Evolutionary conservation across 2,888 invertebrate species (phyloP).

Genomic region (Trichopria drosophilae): DNA sequence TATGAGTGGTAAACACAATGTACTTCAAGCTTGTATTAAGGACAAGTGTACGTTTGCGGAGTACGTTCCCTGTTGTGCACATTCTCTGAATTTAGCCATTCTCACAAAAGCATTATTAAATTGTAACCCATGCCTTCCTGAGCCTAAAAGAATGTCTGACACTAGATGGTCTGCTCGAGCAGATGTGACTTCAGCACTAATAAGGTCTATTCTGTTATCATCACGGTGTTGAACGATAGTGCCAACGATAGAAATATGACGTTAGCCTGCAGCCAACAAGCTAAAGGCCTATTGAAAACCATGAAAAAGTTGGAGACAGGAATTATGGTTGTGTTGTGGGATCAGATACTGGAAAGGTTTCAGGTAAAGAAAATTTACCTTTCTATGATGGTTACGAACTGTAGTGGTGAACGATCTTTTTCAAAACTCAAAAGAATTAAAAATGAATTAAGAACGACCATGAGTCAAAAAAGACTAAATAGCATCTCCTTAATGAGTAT

Average conservation of each 20-base stretch:
- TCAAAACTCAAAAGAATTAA: too few species aligned
- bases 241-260: background rate
- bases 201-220: slow-evolving; percentile 8
- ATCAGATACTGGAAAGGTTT: slow-evolving; percentile 8
- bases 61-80: slow-evolving; percentile 1
- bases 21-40: slow-evolving; percentile 37
- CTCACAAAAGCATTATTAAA: slow-evolving; percentile 5
- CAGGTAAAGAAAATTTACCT: too few species aligned
- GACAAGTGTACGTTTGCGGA: slow-evolving; percentile 31
- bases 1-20: slow-evolving; percentile 36
- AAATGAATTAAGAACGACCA: too few species aligned
- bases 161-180: slow-evolving; percentile 14
- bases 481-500: too few species aligned
- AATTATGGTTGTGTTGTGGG: slow-evolving; percentile 9
- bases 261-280: slow-evolving; percentile 8
- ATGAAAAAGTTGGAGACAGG: slow-evolving; percentile 12
- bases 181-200: slow-evolving; percentile 12
- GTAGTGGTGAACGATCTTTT: too few species aligned
- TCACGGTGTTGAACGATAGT: background rate
- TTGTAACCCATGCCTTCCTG: background rate
- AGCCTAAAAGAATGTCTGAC: slow-evolving; percentile 9
- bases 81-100: slow-evolving; percentile 11
- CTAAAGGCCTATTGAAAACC: slow-evolving; percentile 2
- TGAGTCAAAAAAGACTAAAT: too few species aligned
- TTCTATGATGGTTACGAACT: too few species aligned